Evolutionary conservation across 2,113 vertebrate genomes (phyloP).

Genomic region (Symphodus melops): DNA sequence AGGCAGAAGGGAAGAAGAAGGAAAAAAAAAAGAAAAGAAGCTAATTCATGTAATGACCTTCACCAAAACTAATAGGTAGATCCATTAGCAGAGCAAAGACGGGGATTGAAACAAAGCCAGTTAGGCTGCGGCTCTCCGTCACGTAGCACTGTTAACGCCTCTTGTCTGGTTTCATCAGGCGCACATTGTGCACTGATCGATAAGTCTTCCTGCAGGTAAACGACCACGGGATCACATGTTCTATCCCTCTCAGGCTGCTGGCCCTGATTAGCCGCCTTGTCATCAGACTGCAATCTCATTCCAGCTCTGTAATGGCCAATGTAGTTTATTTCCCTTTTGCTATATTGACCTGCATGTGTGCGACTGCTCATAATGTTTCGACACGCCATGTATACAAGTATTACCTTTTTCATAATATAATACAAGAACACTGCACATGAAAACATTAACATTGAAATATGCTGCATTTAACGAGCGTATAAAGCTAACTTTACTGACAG

Average conservation of each 20-base stretch:
- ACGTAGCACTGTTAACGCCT: constrained; percentile 47
- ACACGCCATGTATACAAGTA: not conserved
- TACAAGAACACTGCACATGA: not conserved
- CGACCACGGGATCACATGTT: constrained; percentile 26
- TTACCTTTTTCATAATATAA: not conserved
- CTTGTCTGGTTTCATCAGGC: constrained; percentile 75
- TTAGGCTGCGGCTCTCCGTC: constrained; percentile 36
- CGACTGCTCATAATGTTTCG: not conserved
- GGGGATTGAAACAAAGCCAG: constrained; percentile 17
- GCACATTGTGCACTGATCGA: constrained; percentile 48
- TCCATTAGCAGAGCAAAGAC: constrained; percentile 48
- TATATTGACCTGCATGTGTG: not conserved
- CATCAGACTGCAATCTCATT: constrained; percentile 10
- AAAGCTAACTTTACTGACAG: no score
- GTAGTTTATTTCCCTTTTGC: not conserved
- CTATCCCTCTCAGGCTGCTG: constrained; percentile 21
- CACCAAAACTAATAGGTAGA: constrained; percentile 40
- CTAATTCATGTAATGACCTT: constrained; percentile 56
- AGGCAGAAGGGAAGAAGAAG: not conserved
- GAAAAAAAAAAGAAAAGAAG: not conserved
- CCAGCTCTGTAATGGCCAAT: not conserved
- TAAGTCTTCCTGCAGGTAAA: constrained; percentile 39
- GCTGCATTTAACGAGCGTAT: no score
- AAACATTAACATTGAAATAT: no score
- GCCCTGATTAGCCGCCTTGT: constrained; percentile 21